These are phyloP conservation scores for Ormyrus rosae DNA, from an alignment of 2,888 invertebrate genomes.

Conservation along the genomic window DNA sequence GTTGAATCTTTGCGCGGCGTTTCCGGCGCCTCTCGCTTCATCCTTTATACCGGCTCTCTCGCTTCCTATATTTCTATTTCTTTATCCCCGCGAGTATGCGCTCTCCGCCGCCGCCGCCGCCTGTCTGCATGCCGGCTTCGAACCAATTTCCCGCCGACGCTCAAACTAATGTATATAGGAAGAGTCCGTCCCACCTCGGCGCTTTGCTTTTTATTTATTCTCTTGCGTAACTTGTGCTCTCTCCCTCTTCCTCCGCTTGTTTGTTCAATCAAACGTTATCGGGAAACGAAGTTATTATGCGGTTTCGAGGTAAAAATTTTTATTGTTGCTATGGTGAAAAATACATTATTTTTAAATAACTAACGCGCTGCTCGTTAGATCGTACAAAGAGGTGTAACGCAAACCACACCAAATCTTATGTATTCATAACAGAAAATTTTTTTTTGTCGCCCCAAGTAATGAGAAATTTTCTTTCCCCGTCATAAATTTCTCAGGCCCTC, in stretches of 20 bases:
- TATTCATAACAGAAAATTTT: too few species aligned
- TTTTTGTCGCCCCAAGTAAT: background rate
- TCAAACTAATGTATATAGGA: conserved; percentile 46
- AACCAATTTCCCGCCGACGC: conserved; percentile 52
- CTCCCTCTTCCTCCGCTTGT: background rate
- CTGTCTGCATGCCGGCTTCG: conserved; percentile 3
- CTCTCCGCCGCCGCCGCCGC: background rate
- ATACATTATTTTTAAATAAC: too few species aligned
- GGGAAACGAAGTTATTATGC: background rate
- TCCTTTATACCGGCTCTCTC: background rate
- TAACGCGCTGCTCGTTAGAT: too few species aligned
- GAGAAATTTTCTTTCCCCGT: background rate
- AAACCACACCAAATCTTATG: too few species aligned
- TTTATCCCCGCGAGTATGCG: conserved; percentile 38
- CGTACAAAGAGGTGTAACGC: too few species aligned
- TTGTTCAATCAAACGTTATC: conserved; percentile 2
- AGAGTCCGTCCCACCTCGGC: conserved; percentile 3
- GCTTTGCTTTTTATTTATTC: background rate
- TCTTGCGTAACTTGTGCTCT: conserved; percentile 2
- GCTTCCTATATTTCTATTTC: conserved; percentile 48
- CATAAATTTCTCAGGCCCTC: background rate
- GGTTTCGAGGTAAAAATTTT: too few species aligned
- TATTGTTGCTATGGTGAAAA: too few species aligned
- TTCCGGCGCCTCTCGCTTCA: background rate
- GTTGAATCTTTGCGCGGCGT: conserved; percentile 36